Base-by-base conservation (phyloP, 2,113 vertebrate species). In the Channa maculata region DNA sequence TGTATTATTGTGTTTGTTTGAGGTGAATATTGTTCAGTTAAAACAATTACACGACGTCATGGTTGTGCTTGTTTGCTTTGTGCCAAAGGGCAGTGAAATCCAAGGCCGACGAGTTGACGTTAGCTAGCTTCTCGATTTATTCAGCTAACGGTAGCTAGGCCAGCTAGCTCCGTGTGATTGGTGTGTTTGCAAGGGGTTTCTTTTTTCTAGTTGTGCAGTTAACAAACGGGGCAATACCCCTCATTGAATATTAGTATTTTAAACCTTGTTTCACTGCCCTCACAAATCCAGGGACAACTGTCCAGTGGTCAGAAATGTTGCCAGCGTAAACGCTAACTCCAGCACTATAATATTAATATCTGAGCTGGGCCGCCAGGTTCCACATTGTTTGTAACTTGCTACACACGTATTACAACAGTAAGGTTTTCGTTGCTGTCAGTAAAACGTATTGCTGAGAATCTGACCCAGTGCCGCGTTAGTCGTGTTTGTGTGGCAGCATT, bases 71-170 rank as follows among this genome's bases (percentile, higher is more conserved):
- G 45, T 74, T 71, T 72, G 66, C 69, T 58, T 65, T 12, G 53
- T 0, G 44, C 52, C 62, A 59, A 58, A 24, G 61, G 58, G 36
- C 75, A 59, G 57, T 0, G 53, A 62, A 24, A 2, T 48, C 61
- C 37, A 34, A 51, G 61, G 62, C 67, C 62, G 60, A 63, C 36
- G 39, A 33, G 45, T 9, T 54, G 51, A 54, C 6, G 66, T 59
- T 51, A 77, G 60, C 59, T 71, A 52, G 9, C 45, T 3, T 14
- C 3, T 41, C 43, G n/a, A 14, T 37, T 43, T 60, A 62, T 12
- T 13, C 34, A n/a, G 75, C 84, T 83, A 80, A 50, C 37, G 4
- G 15, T 12, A 14, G 58, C 61, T 39, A 13, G 58, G 12, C 36
- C 11, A 54, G 65, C 15, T 65, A 33, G 52, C 65, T 51, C 8